Evolutionary conservation across 1,140 invertebrate genomes (phyloP), one percentile per base, ranked within the genome.

Genomic region (Lerema accius): DNA sequence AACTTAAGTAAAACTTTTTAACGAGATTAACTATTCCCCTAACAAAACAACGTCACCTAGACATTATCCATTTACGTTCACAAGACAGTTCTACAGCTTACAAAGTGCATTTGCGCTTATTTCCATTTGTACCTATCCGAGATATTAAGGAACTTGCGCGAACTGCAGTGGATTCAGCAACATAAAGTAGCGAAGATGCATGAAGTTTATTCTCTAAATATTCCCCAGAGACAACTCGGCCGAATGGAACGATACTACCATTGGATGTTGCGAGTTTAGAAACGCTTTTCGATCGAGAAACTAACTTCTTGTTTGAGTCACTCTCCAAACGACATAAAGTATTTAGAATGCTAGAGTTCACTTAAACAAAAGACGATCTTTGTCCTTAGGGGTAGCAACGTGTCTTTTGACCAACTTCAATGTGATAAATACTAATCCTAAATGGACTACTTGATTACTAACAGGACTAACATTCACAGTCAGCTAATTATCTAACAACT

Each of bases 171-270:
- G 72, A 80, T 81, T 79, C 76, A 73, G 70, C 76, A 67, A 71
- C 71, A 76, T 85, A 81, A 87, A 85, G 77, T 75, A 69, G 69
- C 73, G 67, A 63, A 75, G 64, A 83, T 75, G 76, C 71, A 80
- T 81, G 74, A 85, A 89, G 84, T 86, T 89, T 88, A 75, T 86
- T 85, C 82, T 76, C 73, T 77, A 86, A 89, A 86, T 86, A 89
- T 86, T 75, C 85, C 73, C 73, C 11, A 51, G 85, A 82, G 82
- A 84, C 67, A 61, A 63, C 71, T 76, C 72, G 76, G 55, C 73
- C 69, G 69, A 65, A 65, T 69, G 63, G 48, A 71, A 70, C 43
- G 15, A 3, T 45, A 67, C 26, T 84, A 84, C 77, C 35, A 72
- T 71, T 74, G 53, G 55, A 50, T 26, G 11, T 11, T 14, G 9